Evolutionary conservation across 1,140 invertebrate genomes (phyloP), one percentile per base, ranked within the genome.

Genomic region (Tribolium madens): DNA sequence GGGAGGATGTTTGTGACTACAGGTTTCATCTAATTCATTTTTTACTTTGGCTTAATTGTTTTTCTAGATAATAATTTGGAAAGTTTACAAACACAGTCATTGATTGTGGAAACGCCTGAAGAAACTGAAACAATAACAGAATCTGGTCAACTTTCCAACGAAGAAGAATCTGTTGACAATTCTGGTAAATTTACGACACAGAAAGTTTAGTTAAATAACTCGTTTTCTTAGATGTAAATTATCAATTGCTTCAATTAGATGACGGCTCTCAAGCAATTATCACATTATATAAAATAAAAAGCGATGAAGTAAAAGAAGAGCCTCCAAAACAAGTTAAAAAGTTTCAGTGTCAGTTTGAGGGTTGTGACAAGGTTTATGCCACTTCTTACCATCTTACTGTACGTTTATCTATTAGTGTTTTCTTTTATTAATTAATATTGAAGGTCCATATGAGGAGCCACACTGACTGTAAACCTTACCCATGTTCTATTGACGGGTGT

Each of bases 371-470:
- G 70, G 79, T 87, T 0, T 91, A 90, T 81, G 87, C 88, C 26
- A 89, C 89, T n/a, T 82, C 87, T 0, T 88, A 90, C 79, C 89
- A 91, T 85, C 83, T 91, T 17, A 88, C 87, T 84, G 89, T 90
- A 81, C 52, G 60, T 47, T 60, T 26, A 1, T 26, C 6, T 26
- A 5, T 53, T 21, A 53, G 53, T 31, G n/a, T 47, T 36, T 78
- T 75, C 48, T 68, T 79, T 78, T 46, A 46, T 68, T 78, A 71
- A 73, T 77, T 48, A 80, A 71, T 79, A 71, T 84, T 85, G 31
- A 75, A 92, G 91, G 91, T 92, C 71, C 92, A 93, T 84, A 89
- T 90, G 80, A 84, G 91, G 76, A 89, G 89, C 57, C 92, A 92
- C 79, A 91, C 90, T 18, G 91, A 91, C 48, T 88, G 88, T 70